phyloP scores from a whole-genome alignment of 2,797 vertebrate genomes.

The Hoplostethus mediterraneus region DNA sequence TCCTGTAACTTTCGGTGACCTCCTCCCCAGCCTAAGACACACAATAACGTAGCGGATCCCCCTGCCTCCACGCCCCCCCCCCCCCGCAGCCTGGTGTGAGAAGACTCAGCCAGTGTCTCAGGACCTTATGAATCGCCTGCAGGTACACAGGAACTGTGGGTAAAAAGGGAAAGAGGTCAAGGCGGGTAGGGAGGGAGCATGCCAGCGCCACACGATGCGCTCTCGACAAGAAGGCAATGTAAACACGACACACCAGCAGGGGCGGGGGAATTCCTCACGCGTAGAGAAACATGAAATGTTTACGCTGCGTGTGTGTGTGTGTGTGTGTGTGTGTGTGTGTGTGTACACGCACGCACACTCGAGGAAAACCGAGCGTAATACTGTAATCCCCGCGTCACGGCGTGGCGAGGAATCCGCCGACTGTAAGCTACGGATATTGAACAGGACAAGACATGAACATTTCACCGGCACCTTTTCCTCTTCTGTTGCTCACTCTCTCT shows the following conservation, averaged over 20 bases:
- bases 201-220: slow-evolving; percentile 34
- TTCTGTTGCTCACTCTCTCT: slow-evolving; percentile 48
- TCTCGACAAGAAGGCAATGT: slow-evolving; percentile 54
- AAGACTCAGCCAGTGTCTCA: slow-evolving; percentile 59
- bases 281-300: slow-evolving; percentile 80
- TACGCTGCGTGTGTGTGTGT: slow-evolving; percentile 70
- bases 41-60: slow-evolving; percentile 59
- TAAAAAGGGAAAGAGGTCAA: slow-evolving; percentile 32
- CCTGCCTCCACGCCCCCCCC: too few relatives aligned
- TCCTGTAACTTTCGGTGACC: slow-evolving; percentile 74
- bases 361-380: slow-evolving; percentile 57
- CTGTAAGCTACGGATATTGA: slow-evolving; percentile 65
- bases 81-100: slow-evolving; percentile 53
- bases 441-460: slow-evolving; percentile 80
- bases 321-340: slow-evolving; percentile 61
- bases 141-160: slow-evolving; percentile 44
- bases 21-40: slow-evolving; percentile 68
- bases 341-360: slow-evolving; percentile 40
- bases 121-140: slow-evolving; percentile 64
- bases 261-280: slow-evolving; percentile 63
- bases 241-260: slow-evolving; percentile 61
- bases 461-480: slow-evolving; percentile 72
- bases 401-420: not conserved
- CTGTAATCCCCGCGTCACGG: slow-evolving; percentile 53
- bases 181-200: slow-evolving; percentile 16